Evolutionary conservation across 2,888 invertebrate species (phyloP).

Genomic region (Fragum sueziense): DNA sequence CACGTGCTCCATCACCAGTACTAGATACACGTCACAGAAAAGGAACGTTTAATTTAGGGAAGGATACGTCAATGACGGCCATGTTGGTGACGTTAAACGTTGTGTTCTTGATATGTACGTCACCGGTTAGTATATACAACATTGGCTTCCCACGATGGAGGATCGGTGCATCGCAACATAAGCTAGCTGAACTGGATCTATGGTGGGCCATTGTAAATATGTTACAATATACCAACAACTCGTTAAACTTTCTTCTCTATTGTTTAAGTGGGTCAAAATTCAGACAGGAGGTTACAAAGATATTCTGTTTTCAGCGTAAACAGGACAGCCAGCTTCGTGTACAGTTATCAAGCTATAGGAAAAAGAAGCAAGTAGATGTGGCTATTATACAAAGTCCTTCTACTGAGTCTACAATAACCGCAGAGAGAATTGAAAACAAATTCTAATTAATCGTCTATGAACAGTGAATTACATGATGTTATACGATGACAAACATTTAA

Average conservation of each 20-base stretch:
- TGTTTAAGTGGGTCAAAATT: slow-evolving; percentile 74
- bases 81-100: slow-evolving; percentile 68
- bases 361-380: background rate
- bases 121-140: slow-evolving; percentile 67
- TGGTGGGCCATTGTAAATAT: slow-evolving; percentile 69
- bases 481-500: too few species aligned
- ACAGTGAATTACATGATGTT: too few species aligned
- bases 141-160: slow-evolving; percentile 61
- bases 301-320: slow-evolving; percentile 15
- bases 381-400: background rate
- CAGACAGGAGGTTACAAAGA: slow-evolving; percentile 62
- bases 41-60: background rate
- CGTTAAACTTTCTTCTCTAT: slow-evolving; percentile 72
- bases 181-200: slow-evolving; percentile 47
- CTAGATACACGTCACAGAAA: background rate
- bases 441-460: background rate
- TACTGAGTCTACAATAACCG: background rate
- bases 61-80: slow-evolving; percentile 68
- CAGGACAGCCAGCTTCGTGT: background rate
- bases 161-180: background rate
- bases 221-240: slow-evolving; percentile 73
- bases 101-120: slow-evolving; percentile 68
- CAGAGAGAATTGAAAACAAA: background rate
- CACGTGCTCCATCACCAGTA: slow-evolving; percentile 14
- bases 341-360: background rate